These are phyloP conservation scores for Aelia acuminata DNA, from an alignment of 2,888 invertebrate genomes.

Conservation along the genomic window DNA sequence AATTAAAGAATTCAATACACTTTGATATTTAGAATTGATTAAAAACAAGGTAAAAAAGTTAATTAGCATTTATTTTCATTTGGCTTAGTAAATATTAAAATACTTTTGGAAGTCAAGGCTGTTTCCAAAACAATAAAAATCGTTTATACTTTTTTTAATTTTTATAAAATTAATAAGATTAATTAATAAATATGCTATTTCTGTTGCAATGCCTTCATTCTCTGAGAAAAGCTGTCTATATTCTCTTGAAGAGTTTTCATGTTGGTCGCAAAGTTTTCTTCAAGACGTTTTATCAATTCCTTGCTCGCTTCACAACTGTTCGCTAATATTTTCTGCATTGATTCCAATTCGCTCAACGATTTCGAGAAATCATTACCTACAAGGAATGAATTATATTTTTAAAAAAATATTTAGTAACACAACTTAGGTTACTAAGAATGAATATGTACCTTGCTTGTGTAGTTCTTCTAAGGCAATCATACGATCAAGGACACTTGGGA, in stretches of 20 bases:
- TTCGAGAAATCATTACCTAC: constrained; percentile 91
- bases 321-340: constrained; percentile 80
- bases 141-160: background rate
- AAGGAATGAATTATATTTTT: constrained; percentile 66
- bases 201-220: constrained; percentile 73
- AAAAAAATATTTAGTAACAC: background rate
- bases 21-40: background rate
- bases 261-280: constrained; percentile 85
- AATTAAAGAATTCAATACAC: background rate
- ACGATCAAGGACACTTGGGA: constrained; percentile 86
- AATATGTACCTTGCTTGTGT: constrained; percentile 86
- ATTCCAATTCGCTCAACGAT: constrained; percentile 85
- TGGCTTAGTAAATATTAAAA: background rate
- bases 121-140: background rate
- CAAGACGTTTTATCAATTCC: constrained; percentile 81
- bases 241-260: constrained; percentile 84
- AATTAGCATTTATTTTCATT: background rate
- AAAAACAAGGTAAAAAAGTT: background rate
- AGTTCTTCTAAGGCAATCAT: constrained; percentile 88
- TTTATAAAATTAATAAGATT: background rate
- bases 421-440: background rate
- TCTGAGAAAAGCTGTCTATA: constrained; percentile 80
- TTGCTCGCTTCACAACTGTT: constrained; percentile 84
- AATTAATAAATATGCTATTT: constrained; percentile 45
- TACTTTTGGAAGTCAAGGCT: constrained; percentile 35